Evolutionary conservation across 2,888 invertebrate species (phyloP).

Genomic region (Caenorhabditis sulstoni): DNA sequence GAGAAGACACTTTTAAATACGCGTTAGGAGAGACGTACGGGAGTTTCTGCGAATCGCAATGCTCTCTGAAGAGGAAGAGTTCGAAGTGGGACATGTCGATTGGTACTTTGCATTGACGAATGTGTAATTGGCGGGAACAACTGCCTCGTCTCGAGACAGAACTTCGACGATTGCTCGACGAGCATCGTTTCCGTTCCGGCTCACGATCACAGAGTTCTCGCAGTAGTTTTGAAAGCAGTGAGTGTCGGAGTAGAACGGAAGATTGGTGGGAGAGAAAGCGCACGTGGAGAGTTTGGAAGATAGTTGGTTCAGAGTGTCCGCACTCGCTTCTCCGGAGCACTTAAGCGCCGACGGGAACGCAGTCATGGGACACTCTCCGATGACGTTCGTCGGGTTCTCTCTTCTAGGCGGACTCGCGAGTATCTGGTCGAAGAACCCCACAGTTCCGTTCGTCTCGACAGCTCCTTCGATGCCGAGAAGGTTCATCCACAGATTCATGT

Average conservation of each 20-base stretch:
- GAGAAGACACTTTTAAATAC: neutral
- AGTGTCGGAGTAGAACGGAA: constrained; percentile 47
- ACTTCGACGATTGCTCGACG: constrained; percentile 38
- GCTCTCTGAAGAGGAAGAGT: neutral
- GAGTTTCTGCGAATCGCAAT: constrained; percentile 16
- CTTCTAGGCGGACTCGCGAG: constrained; percentile 34
- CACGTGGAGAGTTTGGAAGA: constrained; percentile 34
- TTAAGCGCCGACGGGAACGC: constrained; percentile 29
- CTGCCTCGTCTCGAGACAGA: constrained; percentile 34
- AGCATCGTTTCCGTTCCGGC: constrained; percentile 14
- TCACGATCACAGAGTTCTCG: constrained; percentile 53
- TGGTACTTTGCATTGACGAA: constrained; percentile 47
- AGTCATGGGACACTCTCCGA: constrained; percentile 48
- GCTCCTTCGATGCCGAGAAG: constrained; percentile 51
- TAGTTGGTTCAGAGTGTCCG: constrained; percentile 25
- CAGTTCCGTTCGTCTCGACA: constrained; percentile 76
- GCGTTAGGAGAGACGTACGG: constrained; percentile 11
- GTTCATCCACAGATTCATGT: constrained; percentile 73
- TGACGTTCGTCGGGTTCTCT: constrained; percentile 22
- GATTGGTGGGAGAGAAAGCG: constrained; percentile 28
- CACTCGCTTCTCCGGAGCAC: constrained; percentile 18
- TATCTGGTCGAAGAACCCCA: constrained; percentile 66
- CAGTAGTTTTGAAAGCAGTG: constrained; percentile 63
- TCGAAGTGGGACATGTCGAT: constrained; percentile 5
- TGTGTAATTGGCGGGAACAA: constrained; percentile 16